phyloP scores from a whole-genome alignment of 2,888 invertebrate genomes.

The Metopia argyrocephala region DNA sequence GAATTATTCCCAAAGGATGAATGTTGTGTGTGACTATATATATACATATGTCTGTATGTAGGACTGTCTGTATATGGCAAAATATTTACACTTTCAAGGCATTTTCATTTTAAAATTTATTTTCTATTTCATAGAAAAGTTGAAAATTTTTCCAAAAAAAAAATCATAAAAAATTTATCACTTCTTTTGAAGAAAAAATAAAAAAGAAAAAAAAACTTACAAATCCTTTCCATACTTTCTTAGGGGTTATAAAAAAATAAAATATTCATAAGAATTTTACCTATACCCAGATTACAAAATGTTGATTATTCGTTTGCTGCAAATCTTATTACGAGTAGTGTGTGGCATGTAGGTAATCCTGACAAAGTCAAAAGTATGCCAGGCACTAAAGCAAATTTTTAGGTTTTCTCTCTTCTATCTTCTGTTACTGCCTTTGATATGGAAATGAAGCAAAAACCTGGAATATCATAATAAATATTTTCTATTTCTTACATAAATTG shows the following conservation, averaged over 20 bases:
- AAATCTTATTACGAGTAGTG: too few relatives aligned
- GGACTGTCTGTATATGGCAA: too few relatives aligned
- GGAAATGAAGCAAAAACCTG: slow-evolving; percentile 1
- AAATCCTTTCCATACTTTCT: slow-evolving; percentile 6
- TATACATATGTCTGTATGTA: too few relatives aligned
- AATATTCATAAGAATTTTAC: slow-evolving; percentile 10
- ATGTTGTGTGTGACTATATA: too few relatives aligned
- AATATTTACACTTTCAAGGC: neutral
- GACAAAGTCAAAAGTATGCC: slow-evolving; percentile 24
- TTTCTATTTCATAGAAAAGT: too few relatives aligned
- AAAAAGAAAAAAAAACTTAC: neutral
- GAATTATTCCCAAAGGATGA: neutral
- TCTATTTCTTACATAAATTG: too few relatives aligned
- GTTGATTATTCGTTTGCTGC: neutral
- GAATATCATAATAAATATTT: too few relatives aligned
- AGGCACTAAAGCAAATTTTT: slow-evolving; percentile 26
- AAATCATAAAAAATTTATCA: neutral
- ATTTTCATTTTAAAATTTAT: neutral
- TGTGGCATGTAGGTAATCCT: slow-evolving; percentile 23
- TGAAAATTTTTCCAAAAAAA: neutral
- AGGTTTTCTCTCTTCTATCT: too few relatives aligned
- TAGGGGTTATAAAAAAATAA: too few relatives aligned
- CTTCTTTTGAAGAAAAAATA: slow-evolving; percentile 1
- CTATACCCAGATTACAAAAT: slow-evolving; percentile 14
- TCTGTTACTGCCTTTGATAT: too few relatives aligned